Conservation (phyloP, 1,140 invertebrate genomes). For the Apis laboriosa region DNA sequence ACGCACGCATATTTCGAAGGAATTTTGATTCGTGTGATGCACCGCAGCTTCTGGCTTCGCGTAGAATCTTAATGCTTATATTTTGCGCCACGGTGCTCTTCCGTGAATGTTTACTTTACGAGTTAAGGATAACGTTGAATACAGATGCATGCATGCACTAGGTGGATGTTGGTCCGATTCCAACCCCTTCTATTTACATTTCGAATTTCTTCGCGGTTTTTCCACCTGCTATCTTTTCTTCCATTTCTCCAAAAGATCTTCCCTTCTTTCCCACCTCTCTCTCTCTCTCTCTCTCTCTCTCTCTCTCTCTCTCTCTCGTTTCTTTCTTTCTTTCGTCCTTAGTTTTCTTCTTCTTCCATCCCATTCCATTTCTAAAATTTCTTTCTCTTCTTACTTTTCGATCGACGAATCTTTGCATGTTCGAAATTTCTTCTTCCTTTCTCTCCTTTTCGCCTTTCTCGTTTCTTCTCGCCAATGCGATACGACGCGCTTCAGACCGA, state of each 20-base stretch:
- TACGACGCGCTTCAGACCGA: too few relatives aligned
- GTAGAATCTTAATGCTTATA: slow-evolving; percentile 1
- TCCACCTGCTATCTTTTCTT: neutral
- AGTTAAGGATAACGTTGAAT: slow-evolving; percentile 7
- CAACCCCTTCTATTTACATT: slow-evolving; percentile 3
- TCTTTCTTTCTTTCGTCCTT: neutral
- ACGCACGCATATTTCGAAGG: too few relatives aligned
- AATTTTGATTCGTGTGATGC: neutral
- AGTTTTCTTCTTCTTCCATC: neutral
- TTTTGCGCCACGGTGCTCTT: neutral
- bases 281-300: too few relatives aligned
- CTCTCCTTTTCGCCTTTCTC: neutral
- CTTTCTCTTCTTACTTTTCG: neutral
- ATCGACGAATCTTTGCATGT: neutral
- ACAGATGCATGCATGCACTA: neutral
- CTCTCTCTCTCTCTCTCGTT: too few relatives aligned
- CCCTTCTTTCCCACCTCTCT: too few relatives aligned
- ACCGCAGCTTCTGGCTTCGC: neutral
- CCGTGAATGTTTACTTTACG: slow-evolving; percentile 4
- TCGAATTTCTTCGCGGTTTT: slow-evolving; percentile 23
- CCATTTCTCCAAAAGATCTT: too few relatives aligned
- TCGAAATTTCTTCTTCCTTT: neutral
- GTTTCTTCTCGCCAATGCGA: neutral
- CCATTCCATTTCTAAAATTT: neutral
- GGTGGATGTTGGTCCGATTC: neutral